A percentile compares a stretch with the other conserved stretches of the same genome.
Conservation (phyloP, 2,113 vertebrate genomes). For the Nyctibius bracteatus region DNA sequence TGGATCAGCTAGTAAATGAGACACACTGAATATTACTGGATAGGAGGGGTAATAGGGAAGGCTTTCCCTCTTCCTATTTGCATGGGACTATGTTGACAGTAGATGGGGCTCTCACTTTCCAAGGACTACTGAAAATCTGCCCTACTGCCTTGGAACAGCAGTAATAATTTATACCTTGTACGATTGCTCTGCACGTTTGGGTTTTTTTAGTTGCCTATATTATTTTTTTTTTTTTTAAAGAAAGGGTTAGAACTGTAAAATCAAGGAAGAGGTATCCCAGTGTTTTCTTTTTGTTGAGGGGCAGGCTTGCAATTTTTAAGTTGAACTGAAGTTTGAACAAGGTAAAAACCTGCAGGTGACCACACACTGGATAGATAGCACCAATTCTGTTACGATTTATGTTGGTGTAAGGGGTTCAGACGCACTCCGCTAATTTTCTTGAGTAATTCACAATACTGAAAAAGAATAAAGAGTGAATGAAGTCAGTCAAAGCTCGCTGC, state of each 20-base stretch:
- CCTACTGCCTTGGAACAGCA: neutral
- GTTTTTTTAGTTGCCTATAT: neutral
- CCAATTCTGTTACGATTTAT: fast-evolving
- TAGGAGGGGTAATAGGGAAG: neutral
- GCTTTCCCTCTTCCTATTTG: neutral
- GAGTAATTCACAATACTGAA: neutral
- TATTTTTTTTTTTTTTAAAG: too few species aligned
- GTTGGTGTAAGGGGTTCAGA: neutral
- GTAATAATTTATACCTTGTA: neutral
- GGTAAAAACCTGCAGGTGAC: neutral
- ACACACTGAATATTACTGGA: neutral
- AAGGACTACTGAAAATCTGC: neutral
- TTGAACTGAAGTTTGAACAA: neutral
- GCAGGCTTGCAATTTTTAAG: neutral
- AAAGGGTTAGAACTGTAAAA: neutral
- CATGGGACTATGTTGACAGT: neutral
- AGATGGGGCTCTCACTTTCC: neutral
- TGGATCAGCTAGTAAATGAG: neutral
- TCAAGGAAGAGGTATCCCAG: neutral
- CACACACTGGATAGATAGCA: neutral
- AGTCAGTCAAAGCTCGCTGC: neutral
- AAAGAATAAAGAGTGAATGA: neutral
- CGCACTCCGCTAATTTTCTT: neutral
- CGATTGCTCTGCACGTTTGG: neutral
- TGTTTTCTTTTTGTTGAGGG: neutral